Conservation (phyloP, 2,888 invertebrate species). For the Aplocera efformata region DNA sequence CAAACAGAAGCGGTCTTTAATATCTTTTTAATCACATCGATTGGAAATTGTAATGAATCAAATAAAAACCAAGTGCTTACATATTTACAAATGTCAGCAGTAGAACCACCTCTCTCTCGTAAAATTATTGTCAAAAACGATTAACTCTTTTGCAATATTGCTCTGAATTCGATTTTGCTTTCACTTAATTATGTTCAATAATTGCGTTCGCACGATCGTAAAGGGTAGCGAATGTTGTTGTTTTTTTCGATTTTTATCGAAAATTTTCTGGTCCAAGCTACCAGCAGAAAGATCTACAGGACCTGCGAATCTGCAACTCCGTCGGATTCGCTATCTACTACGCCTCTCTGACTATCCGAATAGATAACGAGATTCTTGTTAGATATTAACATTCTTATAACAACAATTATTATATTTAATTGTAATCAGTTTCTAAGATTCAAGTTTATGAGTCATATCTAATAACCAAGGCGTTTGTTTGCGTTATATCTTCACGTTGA, state of each 20-base stretch:
- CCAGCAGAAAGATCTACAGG: too few species aligned
- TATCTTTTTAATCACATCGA: slow-evolving; percentile 21
- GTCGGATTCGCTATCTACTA: too few species aligned
- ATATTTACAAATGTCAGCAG: slow-evolving; percentile 29
- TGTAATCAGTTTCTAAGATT: slow-evolving; percentile 3
- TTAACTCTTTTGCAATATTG: slow-evolving; percentile 39
- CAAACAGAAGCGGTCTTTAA: slow-evolving; percentile 12
- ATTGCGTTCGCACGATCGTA: slow-evolving; percentile 9
- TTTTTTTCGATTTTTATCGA: background rate
- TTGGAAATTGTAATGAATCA: slow-evolving; percentile 22
- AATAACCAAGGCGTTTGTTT: slow-evolving; percentile 1
- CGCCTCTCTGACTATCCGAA: too few species aligned
- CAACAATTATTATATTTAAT: background rate
- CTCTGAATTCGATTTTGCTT: slow-evolving; percentile 40
- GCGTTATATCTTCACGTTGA: slow-evolving; percentile 4
- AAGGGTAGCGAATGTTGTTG: slow-evolving; percentile 4
- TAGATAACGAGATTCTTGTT: too few species aligned
- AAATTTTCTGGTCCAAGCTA: too few species aligned
- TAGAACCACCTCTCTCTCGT: slow-evolving; percentile 29
- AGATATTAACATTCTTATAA: too few species aligned
- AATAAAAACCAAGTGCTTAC: slow-evolving; percentile 11
- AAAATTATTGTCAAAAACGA: slow-evolving; percentile 25
- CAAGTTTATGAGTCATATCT: background rate
- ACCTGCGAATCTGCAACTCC: too few species aligned
- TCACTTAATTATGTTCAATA: slow-evolving; percentile 27